A percentile compares a stretch with the other conserved stretches of the same genome.
These are phyloP conservation scores for Marasmarcha lunaedactyla DNA, from an alignment of 2,888 invertebrate genomes.

Conservation along the genomic window DNA sequence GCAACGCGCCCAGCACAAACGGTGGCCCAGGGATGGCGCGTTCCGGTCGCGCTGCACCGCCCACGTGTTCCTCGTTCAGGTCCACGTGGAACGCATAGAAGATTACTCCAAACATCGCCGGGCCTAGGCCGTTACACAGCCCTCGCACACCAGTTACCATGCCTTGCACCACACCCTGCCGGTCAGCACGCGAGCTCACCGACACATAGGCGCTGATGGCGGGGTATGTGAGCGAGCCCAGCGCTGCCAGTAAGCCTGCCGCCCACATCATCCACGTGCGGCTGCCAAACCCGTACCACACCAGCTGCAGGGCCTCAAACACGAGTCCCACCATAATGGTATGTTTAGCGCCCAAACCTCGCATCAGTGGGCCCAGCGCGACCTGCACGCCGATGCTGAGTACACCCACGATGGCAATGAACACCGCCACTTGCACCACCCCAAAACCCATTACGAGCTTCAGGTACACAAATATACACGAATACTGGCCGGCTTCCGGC, in stretches of 20 bases:
- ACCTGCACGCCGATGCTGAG: conserved; percentile 96
- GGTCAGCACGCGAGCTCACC: conserved; percentile 96
- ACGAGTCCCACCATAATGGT: conserved; percentile 97
- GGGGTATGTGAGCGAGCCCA: conserved; percentile 97
- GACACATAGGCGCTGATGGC: conserved; percentile 99
- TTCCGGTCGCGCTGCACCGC: conserved; percentile 30
- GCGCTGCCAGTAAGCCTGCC: conserved; percentile 94
- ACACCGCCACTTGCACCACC: conserved; percentile 94
- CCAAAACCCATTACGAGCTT: conserved; percentile 97
- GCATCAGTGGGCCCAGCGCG: conserved; percentile 84
- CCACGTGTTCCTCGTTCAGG: conserved; percentile 81
- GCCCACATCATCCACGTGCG: conserved; percentile 99
- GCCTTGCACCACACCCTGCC: conserved; percentile 96
- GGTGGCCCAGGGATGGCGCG: conserved; percentile 96
- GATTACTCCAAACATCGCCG: conserved; percentile 98
- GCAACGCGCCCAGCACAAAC: conserved; percentile 96
- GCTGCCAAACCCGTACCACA: conserved; percentile 98
- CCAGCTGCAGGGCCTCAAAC: conserved; percentile 96
- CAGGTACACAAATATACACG: conserved; percentile 99
- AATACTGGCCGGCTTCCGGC: conserved; percentile 98
- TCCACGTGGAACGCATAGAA: conserved; percentile 99
- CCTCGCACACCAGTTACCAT: conserved; percentile 99
- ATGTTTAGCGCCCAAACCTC: conserved; percentile 91
- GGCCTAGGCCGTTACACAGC: conserved; percentile 97
- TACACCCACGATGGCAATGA: conserved; percentile 96